Percentiles rank a stretch among this genome's conserved stretches.
Evolutionary conservation across 2,113 vertebrate genomes (phyloP).

Genomic region (Laterallus jamaicensis): DNA sequence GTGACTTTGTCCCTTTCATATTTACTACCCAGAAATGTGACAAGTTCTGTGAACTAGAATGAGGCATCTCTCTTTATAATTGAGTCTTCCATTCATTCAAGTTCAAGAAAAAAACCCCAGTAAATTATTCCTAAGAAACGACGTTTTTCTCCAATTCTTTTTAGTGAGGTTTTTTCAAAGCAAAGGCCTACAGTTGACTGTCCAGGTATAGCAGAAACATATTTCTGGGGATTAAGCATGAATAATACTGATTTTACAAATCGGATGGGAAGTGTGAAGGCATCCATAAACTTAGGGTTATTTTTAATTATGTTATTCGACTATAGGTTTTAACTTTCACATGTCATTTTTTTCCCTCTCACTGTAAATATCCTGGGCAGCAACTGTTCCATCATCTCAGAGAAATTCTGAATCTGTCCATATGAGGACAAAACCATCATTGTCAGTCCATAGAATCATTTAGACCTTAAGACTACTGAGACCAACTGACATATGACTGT

Average conservation of each 20-base stretch:
- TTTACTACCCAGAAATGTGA: background rate
- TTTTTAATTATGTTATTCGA: background rate
- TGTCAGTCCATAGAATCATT: background rate
- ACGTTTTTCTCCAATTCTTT: background rate
- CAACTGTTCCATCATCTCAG: background rate
- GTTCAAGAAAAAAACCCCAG: background rate
- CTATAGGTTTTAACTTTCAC: background rate
- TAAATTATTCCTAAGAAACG: background rate
- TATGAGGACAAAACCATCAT: background rate
- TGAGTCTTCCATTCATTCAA: background rate
- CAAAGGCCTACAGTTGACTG: background rate
- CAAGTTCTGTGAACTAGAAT: background rate
- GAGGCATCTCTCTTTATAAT: background rate
- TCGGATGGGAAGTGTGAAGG: background rate
- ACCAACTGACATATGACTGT: background rate
- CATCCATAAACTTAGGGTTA: background rate
- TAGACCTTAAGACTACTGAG: background rate
- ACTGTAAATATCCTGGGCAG: background rate
- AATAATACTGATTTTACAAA: background rate
- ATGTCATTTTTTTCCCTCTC: background rate
- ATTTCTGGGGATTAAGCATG: background rate
- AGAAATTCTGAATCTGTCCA: background rate
- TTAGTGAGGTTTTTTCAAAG: background rate
- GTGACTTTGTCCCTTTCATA: background rate
- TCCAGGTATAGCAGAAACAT: background rate